Percentiles rank a stretch among this genome's conserved stretches.
phyloP scores from a whole-genome alignment of 2,797 vertebrate species.

The Molossus molossus region DNA sequence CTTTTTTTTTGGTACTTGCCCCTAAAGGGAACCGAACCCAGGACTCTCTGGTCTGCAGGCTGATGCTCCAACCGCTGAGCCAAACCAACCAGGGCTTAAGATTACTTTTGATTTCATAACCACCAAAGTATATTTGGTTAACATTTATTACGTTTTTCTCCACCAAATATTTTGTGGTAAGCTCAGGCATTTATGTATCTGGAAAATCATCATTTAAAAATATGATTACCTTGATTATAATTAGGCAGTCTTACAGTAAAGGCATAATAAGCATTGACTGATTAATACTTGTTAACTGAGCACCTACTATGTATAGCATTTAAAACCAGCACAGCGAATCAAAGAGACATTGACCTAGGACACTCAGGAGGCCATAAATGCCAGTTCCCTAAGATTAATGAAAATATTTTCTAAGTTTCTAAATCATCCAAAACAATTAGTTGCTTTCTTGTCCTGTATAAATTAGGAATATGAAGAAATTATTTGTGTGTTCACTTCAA shows the following conservation, averaged over 20 bases:
- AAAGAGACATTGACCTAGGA: background rate
- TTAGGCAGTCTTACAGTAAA: background rate
- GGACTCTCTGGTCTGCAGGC: too few species aligned
- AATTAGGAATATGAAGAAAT: slow-evolving; percentile 37
- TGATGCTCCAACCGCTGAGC: too few species aligned
- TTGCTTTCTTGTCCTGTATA: slow-evolving; percentile 29
- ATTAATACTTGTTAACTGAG: slow-evolving; percentile 30
- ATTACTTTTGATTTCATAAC: slow-evolving; percentile 1
- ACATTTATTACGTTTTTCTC: slow-evolving; percentile 45
- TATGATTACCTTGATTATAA: background rate
- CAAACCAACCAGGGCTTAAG: background rate
- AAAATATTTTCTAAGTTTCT: slow-evolving; percentile 43
- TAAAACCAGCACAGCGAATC: background rate
- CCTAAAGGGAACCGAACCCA: too few species aligned
- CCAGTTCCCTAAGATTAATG: background rate
- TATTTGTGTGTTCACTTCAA: background rate
- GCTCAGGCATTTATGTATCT: slow-evolving; percentile 22
- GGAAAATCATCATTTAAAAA: slow-evolving; percentile 63
- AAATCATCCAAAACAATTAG: slow-evolving; percentile 52
- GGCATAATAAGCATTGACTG: background rate
- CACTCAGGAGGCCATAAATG: background rate
- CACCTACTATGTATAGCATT: background rate
- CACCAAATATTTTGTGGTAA: slow-evolving; percentile 25
- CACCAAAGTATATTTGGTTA: slow-evolving; percentile 11
- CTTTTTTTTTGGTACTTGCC: background rate